Evolutionary conservation across 2,113 vertebrate genomes (phyloP).

Genomic region (Rhadina sibilatrix): DNA sequence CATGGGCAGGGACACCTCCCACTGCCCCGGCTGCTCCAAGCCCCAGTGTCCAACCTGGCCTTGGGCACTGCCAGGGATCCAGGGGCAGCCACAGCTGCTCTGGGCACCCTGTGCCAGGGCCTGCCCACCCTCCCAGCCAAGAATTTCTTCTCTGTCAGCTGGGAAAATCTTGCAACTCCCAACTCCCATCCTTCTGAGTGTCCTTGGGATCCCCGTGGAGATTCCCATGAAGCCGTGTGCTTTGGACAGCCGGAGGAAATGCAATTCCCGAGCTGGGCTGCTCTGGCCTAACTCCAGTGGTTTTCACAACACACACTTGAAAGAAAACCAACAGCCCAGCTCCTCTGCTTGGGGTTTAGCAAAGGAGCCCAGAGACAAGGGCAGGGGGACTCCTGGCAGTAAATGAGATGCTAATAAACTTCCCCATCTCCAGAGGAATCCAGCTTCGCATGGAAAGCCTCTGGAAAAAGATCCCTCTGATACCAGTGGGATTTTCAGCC

Average conservation of each 20-base stretch:
- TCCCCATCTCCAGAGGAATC: not conserved
- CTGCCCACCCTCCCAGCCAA: not conserved
- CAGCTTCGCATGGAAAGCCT: not conserved
- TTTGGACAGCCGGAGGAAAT: not conserved
- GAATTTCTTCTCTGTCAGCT: not conserved
- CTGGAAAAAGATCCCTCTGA: not conserved
- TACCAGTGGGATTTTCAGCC: not conserved
- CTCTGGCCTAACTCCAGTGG: not conserved
- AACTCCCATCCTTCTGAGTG: accelerated
- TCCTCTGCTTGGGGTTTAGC: not conserved
- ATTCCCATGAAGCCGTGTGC: accelerated
- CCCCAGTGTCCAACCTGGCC: accelerated
- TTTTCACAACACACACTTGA: not conserved
- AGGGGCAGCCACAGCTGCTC: not conserved
- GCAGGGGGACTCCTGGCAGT: not conserved
- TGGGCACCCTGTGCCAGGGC: not conserved
- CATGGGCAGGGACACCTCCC: not conserved
- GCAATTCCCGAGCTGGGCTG: not conserved
- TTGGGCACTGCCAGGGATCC: not conserved
- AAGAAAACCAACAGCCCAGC: not conserved
- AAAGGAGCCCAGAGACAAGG: not conserved
- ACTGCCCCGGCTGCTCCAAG: not conserved
- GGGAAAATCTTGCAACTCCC: not conserved
- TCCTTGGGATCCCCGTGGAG: accelerated
- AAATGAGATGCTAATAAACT: not conserved